phyloP scores from a whole-genome alignment of 92 coral and sea anemone species.

The Bergia puertoricense region DNA sequence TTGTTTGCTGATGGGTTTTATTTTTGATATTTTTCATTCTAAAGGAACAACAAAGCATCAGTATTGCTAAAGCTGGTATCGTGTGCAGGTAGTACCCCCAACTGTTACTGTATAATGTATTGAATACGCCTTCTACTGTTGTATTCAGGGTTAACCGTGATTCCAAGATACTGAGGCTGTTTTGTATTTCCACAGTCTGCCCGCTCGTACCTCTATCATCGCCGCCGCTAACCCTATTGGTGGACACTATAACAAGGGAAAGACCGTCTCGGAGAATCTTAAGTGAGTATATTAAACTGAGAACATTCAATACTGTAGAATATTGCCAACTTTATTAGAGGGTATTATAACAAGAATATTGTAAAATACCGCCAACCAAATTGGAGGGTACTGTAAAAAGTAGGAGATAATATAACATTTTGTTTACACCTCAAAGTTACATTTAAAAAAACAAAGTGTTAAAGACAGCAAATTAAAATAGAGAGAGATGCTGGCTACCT shows the following conservation, averaged over 20 bases:
- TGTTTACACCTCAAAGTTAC: too few species aligned
- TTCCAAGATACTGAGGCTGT: neutral
- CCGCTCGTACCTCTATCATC: conserved; percentile 94
- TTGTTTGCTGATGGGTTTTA: neutral
- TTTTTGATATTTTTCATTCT: neutral
- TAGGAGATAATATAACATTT: too few species aligned
- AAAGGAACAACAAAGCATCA: conserved; percentile 96
- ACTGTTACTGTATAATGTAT: neutral
- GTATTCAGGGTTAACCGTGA: neutral
- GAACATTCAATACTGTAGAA: neutral
- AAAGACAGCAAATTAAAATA: too few species aligned
- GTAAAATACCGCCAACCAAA: too few species aligned
- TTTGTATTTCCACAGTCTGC: conserved; percentile 66
- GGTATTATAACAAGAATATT: neutral
- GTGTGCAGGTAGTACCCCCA: conserved; percentile 80
- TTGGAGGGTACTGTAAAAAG: too few species aligned
- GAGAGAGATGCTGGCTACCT: too few species aligned
- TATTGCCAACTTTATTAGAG: neutral
- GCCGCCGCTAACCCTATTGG: conserved; percentile 99
- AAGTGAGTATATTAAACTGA: conserved; percentile 64
- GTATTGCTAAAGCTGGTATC: conserved; percentile 99
- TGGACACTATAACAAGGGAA: conserved; percentile 96
- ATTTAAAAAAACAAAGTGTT: too few species aligned
- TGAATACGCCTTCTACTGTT: neutral
- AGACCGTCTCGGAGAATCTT: conserved; percentile 96